Evolutionary conservation across 2,797 vertebrate species (phyloP), one percentile per base, ranked within the genome.

Genomic region (Gymnocypris eckloni): DNA sequence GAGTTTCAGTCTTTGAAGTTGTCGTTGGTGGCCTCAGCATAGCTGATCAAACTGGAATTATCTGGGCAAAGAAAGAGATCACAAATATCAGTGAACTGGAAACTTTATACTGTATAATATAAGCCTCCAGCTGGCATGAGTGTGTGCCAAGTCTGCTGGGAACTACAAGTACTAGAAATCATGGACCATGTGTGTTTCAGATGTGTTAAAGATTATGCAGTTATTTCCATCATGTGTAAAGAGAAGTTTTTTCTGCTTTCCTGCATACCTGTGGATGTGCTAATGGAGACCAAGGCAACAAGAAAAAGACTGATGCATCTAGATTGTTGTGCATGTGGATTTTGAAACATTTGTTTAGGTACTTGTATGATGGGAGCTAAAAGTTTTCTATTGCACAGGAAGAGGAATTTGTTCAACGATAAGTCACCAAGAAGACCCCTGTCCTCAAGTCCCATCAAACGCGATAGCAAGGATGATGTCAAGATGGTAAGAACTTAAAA

Each of bases 371-470:
- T 72, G 56, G 50, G 71, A 28, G 5, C 15, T 59, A 82, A 43
- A 18, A 8, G 5, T 20, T 79, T 85, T 52, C 83, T 73, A 81
- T 86, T 86, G 45, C 87, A 80, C 91, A 96, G 94, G 87, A 95
- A 93, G 86, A 93, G 89, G 72, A 86, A 88, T 25, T 86, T 87
- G 8, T 93, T 89, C 37, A 90, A 89, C 41, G 94, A 92, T 79
- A 95, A 91, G 88, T 87, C 89, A 66, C 88, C 87, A 72, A 89
- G 92, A 1, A 86, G 66, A 78, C 92, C 90, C 2, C 20, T 87
- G 61, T 83, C 92, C 69, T 95, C 94, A 72, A 64, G 87, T 92
- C 95, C 93, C 33, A 88, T 94, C 82, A 89, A 92, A 89, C 92
- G 61, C 16, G 88, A 76, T 28, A 87, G 93, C 82, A 94, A 92